Base-by-base conservation (phyloP, 2,888 invertebrate genomes). In the Ormyrus nitidulus region DNA sequence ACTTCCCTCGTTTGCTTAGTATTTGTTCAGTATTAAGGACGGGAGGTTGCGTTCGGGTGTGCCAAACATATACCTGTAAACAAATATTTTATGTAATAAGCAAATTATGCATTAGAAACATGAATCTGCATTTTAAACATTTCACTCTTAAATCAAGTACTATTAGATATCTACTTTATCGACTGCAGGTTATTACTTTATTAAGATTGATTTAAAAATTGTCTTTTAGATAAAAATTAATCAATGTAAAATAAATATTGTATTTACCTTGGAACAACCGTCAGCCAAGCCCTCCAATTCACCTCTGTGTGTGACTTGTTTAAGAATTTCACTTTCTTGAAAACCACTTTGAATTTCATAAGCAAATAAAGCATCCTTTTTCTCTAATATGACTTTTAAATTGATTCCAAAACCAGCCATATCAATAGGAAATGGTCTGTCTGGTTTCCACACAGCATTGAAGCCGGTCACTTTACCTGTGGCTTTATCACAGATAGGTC, bases 351-450 rank as follows among this genome's bases (percentile, higher is more conserved):
- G 94, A 79, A 97, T 96, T 84, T 95, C 94, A 86, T 95, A 95
- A 0, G 96, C 95, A 91, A 99, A 98, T 82, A 92, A 91, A 0
- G 96, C 96, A 58, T 95, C 92, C 0, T 95, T 94, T 85, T 94
- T 93, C 19, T 93, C 92, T 5, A 96, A 90, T 65, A 98, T 92
- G 76, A 96, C 91, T 19, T 94, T 93, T 2, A 96, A 91, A 88
- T 96, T 97, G 59, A 98, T 95, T 7, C 96, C 98, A 88, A 98
- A 99, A 0, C 97, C 98, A 0, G 99, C 99, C 99, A 99, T 99
- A 88, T 99, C 99, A 56, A 98, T 94, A 0, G 99, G 98, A 92
- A 99, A 99, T 0, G 96, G 95, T 81, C 99, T 92, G 85, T 97
- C 95, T 0, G 98, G 96, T 86, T 96, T 95, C 97, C 98, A 99